These are phyloP conservation scores for Cremastinae sp. DNA, from an alignment of 2,888 invertebrate species.

Conservation along the genomic window DNA sequence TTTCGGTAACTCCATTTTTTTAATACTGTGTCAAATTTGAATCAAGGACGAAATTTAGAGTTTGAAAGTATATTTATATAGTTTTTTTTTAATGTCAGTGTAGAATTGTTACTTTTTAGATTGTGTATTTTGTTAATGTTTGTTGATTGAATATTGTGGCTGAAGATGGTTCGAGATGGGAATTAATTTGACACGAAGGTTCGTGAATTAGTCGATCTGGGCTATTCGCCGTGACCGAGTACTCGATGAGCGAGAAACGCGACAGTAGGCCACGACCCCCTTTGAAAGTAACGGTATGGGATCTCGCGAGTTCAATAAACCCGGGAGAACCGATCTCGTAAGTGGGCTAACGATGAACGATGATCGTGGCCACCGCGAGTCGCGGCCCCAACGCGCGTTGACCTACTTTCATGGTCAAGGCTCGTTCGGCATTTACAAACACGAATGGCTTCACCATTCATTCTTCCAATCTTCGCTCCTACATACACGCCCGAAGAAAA, in stretches of 20 bases:
- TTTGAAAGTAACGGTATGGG: conserved; percentile 77
- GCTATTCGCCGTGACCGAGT: conserved; percentile 16
- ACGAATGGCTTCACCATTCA: not conserved
- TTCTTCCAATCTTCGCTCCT: not conserved
- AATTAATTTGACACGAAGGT: too few species aligned
- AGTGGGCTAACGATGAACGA: conserved; percentile 80
- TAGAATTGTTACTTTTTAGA: too few species aligned
- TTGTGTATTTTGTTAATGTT: too few species aligned
- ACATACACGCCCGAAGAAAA: too few species aligned
- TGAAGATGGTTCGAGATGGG: too few species aligned
- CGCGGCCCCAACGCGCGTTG: conserved; percentile 76
- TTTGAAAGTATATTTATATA: too few species aligned
- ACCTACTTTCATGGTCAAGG: conserved; percentile 79
- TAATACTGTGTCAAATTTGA: too few species aligned
- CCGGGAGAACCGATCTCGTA: conserved; percentile 66
- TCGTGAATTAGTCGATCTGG: conserved; percentile 29
- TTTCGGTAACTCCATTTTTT: too few species aligned
- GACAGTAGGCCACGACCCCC: conserved; percentile 79
- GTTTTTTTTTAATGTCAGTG: too few species aligned
- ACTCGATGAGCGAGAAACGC: conserved; percentile 39
- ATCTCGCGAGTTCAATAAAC: conserved; percentile 75
- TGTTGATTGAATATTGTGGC: too few species aligned
- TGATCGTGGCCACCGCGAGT: conserved; percentile 64
- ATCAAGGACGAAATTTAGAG: too few species aligned
- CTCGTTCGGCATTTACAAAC: conserved; percentile 52